Conservation (phyloP, 2,888 invertebrate genomes). For the Leptura quadrifasciata region DNA sequence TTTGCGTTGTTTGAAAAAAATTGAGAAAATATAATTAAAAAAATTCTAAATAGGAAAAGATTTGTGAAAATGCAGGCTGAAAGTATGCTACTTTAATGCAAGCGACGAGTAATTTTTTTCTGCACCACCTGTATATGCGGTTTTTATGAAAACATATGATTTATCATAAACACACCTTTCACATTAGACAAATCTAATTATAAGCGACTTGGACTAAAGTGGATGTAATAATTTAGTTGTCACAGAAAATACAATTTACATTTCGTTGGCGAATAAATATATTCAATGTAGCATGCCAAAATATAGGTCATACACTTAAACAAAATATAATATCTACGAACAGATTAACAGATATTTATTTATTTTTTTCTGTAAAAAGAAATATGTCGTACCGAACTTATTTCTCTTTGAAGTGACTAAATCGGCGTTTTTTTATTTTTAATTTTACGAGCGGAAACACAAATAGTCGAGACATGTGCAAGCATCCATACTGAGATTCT, state of each 20-base stretch:
- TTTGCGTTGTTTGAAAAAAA: too few species aligned
- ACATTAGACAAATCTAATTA: too few species aligned
- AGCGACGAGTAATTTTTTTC: too few species aligned
- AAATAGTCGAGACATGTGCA: conserved; percentile 52
- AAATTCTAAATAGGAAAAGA: too few species aligned
- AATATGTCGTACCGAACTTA: conserved; percentile 21
- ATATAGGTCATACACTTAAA: background rate
- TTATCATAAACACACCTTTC: too few species aligned
- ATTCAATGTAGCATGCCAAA: background rate
- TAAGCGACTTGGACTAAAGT: background rate
- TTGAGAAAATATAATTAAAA: too few species aligned
- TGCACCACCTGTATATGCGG: too few species aligned
- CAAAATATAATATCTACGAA: background rate
- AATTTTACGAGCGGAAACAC: conserved; percentile 58
- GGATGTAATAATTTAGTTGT: background rate
- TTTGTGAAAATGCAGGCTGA: too few species aligned
- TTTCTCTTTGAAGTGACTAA: conserved; percentile 32
- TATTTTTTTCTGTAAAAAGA: conserved; percentile 11
- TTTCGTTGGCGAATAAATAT: background rate
- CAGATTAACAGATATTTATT: background rate
- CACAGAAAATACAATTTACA: background rate
- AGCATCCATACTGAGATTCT: conserved; percentile 48
- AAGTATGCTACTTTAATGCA: too few species aligned
- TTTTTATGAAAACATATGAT: too few species aligned
- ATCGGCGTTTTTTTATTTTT: conserved; percentile 44